phyloP scores from a whole-genome alignment of 1,140 invertebrate species.

The Brachionus plicatilis region DNA sequence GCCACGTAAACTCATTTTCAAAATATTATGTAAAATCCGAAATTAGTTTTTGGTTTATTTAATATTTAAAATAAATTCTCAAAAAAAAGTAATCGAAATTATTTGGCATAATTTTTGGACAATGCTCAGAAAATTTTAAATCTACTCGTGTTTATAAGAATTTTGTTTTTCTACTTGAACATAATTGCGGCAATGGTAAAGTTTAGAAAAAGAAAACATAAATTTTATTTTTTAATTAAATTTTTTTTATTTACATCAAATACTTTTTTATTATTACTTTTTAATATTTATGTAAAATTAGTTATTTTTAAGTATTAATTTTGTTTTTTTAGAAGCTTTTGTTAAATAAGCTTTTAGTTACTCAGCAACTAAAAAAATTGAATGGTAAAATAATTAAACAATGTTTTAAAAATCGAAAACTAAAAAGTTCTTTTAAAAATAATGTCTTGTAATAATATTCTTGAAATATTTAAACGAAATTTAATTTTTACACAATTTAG shows the following conservation, averaged over 20 bases:
- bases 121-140: not conserved
- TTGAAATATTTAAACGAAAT: too few relatives aligned
- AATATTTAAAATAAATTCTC: not conserved
- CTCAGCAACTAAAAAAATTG: not conserved
- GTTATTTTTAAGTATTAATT: not conserved
- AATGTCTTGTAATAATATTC: too few relatives aligned
- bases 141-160: not conserved
- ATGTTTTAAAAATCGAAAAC: not conserved
- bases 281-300: not conserved
- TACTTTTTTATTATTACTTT: not conserved
- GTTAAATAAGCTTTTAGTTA: not conserved
- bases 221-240: not conserved
- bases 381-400: not conserved
- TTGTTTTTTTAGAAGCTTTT: not conserved
- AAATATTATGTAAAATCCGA: too few relatives aligned
- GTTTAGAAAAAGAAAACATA: not conserved
- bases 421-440: not conserved
- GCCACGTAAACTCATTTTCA: conserved; percentile 49
- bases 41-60: not conserved
- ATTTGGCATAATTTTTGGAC: not conserved
- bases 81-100: not conserved
- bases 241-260: not conserved
- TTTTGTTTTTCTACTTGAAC: not conserved
- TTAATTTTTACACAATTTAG: too few relatives aligned
- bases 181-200: not conserved